phyloP scores from a whole-genome alignment of 2,113 vertebrate species.

The Diglossa brunneiventris region DNA sequence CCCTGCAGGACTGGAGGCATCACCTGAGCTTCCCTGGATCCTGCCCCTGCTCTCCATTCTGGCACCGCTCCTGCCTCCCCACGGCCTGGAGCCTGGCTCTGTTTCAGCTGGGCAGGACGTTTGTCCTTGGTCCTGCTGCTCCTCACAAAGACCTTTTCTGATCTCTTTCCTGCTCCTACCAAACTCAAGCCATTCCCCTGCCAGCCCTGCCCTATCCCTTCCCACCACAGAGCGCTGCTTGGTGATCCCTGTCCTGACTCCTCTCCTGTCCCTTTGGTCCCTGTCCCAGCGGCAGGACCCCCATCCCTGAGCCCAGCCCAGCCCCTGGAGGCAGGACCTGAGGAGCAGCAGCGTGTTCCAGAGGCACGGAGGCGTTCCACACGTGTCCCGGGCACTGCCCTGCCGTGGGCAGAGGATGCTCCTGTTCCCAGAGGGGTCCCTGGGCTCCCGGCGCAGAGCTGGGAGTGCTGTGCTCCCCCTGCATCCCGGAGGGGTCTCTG shows the following conservation, averaged over 20 bases:
- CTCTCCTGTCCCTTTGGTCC: neutral
- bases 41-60: neutral
- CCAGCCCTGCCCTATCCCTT: neutral
- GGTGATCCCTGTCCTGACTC: no score
- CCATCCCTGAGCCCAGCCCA: neutral
- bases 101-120: neutral
- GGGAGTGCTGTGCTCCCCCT: no score
- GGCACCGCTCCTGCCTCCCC: neutral
- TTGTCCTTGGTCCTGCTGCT: neutral
- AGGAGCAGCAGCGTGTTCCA: neutral
- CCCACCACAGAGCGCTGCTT: neutral
- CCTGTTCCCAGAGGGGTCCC: no score
- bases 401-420: neutral
- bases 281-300: neutral
- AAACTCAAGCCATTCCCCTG: neutral
- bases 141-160: rapidly evolving
- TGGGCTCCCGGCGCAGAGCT: no score
- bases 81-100: neutral
- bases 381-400: neutral
- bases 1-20: neutral
- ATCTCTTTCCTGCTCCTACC: neutral
- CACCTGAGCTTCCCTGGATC: neutral
- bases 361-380: neutral
- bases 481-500: no score
- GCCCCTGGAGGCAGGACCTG: neutral